phyloP scores from a whole-genome alignment of 1,140 invertebrate genomes.

The Penaeus japonicus region DNA sequence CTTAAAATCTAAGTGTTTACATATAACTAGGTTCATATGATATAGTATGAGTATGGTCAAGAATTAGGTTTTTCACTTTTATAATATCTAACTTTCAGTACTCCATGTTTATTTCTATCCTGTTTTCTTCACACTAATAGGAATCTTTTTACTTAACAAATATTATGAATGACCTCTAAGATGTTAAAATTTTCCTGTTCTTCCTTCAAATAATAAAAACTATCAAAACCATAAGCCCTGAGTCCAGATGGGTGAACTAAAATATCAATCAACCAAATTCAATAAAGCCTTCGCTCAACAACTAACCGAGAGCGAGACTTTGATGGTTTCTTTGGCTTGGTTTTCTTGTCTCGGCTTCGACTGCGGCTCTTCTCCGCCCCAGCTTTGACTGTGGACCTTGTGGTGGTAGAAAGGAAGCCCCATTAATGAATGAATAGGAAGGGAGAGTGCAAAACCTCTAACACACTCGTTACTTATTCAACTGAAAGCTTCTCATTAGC shows the following conservation, averaged over 20 bases:
- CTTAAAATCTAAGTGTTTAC: too few relatives aligned
- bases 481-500: neutral
- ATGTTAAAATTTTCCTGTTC: too few relatives aligned
- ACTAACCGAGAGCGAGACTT: conserved; percentile 48
- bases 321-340: conserved; percentile 41
- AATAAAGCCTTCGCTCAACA: neutral
- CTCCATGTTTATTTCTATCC: too few relatives aligned
- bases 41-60: too few relatives aligned
- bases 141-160: too few relatives aligned
- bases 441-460: neutral
- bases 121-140: too few relatives aligned
- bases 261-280: neutral
- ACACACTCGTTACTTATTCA: neutral
- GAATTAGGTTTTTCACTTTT: too few relatives aligned
- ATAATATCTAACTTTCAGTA: too few relatives aligned
- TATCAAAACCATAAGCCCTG: neutral
- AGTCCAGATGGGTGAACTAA: neutral
- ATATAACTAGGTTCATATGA: too few relatives aligned
- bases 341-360: conserved; percentile 40
- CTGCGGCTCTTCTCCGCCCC: conserved; percentile 37
- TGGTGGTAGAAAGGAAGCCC: neutral
- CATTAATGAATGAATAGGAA: neutral
- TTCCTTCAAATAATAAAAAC: too few relatives aligned
- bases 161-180: too few relatives aligned
- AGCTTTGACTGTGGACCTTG: conserved; percentile 31